Conservation (phyloP, 1,140 invertebrate species). For the Mesaphorura yosii region DNA sequence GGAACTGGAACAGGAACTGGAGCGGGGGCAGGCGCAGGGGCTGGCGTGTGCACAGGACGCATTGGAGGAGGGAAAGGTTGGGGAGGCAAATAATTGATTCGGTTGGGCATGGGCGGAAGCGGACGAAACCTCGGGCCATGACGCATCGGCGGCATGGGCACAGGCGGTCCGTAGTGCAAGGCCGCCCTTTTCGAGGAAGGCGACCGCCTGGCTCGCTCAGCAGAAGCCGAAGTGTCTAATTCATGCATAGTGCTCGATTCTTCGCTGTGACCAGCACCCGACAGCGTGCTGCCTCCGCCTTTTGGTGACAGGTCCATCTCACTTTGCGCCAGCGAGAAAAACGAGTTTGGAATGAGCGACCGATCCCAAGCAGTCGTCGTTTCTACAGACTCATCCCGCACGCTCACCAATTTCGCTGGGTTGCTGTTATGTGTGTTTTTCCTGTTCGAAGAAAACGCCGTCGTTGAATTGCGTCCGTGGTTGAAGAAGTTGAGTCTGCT, state of each 20-base stretch:
- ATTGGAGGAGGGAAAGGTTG: neutral
- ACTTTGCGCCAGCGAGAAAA: constrained; percentile 5
- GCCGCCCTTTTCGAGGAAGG: neutral
- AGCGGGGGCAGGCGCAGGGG: neutral
- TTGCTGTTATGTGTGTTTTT: too few relatives aligned
- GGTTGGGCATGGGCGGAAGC: neutral
- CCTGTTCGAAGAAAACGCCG: too few relatives aligned
- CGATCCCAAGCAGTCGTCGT: constrained; percentile 4
- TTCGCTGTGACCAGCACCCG: neutral
- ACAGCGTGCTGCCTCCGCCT: neutral
- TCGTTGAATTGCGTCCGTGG: too few relatives aligned
- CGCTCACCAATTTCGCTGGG: too few relatives aligned
- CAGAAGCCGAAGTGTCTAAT: neutral
- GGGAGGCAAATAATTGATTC: neutral
- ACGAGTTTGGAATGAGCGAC: constrained; percentile 22
- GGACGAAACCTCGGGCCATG: too few relatives aligned
- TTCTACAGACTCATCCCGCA: too few relatives aligned
- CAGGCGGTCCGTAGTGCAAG: neutral
- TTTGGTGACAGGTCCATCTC: neutral
- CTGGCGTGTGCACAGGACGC: neutral
- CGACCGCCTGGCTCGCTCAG: constrained; percentile 7
- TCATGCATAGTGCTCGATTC: neutral
- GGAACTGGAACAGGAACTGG: neutral
- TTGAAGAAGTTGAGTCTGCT: too few relatives aligned
- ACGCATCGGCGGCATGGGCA: neutral